Evolutionary conservation across 2,888 invertebrate species (phyloP).

Genomic region (Halictus quadricinctus): DNA sequence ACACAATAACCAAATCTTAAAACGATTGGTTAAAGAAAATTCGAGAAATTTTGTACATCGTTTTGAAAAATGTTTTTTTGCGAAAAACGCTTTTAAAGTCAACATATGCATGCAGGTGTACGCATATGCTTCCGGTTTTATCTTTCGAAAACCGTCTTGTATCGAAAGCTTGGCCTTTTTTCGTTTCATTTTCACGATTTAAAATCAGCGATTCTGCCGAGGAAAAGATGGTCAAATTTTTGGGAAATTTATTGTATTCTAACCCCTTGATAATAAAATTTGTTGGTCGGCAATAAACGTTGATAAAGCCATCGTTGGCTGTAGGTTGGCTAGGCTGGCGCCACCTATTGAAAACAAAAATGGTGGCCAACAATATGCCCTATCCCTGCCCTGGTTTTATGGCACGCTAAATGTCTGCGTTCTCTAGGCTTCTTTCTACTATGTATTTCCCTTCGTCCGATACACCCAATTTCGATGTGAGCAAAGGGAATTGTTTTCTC

Average conservation of each 20-base stretch:
- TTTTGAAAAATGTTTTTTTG: not conserved
- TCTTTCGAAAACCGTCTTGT: not conserved
- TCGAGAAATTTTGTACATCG: not conserved
- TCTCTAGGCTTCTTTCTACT: constrained; percentile 77
- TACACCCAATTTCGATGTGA: constrained; percentile 76
- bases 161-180: not conserved
- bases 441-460: constrained; percentile 77
- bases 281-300: constrained; percentile 37
- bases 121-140: not conserved
- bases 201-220: not conserved
- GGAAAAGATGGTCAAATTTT: not conserved
- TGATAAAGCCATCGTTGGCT: constrained; percentile 40
- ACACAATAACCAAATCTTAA: not conserved
- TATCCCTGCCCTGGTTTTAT: constrained; percentile 79
- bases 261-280: constrained; percentile 31
- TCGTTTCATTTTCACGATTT: not conserved
- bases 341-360: constrained; percentile 81
- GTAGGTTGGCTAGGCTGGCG: constrained; percentile 65
- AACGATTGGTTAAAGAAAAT: not conserved
- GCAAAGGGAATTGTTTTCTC: constrained; percentile 69
- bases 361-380: constrained; percentile 81
- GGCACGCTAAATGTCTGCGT: constrained; percentile 80
- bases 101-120: not conserved
- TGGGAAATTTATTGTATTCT: not conserved
- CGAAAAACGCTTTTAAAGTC: not conserved